These are phyloP conservation scores for Apamea crenata DNA, from an alignment of 2,888 invertebrate genomes.

Conservation along the genomic window DNA sequence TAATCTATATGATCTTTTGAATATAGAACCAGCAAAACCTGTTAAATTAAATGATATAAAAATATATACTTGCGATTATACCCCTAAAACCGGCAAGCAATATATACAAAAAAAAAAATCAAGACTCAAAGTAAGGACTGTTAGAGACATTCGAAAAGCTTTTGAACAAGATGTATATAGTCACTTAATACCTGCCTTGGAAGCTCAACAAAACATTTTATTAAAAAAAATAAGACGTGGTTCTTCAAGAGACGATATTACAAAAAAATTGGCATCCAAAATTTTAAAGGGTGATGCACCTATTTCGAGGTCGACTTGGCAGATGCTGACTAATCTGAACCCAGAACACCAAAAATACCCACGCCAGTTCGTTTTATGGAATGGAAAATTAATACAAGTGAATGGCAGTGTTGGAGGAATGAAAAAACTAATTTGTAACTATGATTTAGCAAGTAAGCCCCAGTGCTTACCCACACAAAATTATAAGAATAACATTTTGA, in stretches of 20 bases:
- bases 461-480: constrained; percentile 61
- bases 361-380: constrained; percentile 82
- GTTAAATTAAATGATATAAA: constrained; percentile 60
- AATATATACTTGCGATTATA: constrained; percentile 74
- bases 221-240: constrained; percentile 83
- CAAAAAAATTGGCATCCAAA: constrained; percentile 78
- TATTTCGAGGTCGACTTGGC: constrained; percentile 82
- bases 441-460: constrained; percentile 72
- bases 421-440: constrained; percentile 78
- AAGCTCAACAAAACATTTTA: constrained; percentile 79
- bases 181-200: constrained; percentile 77
- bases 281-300: constrained; percentile 79
- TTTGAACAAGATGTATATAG: constrained; percentile 82
- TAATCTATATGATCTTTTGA: constrained; percentile 79
- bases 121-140: constrained; percentile 83
- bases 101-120: constrained; percentile 82
- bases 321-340: constrained; percentile 86
- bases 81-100: constrained; percentile 78
- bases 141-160: constrained; percentile 80
- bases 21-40: constrained; percentile 76
- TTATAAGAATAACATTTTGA: constrained; percentile 50
- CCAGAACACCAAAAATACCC: constrained; percentile 75
- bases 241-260: constrained; percentile 76
- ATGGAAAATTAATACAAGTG: constrained; percentile 80
- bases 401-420: constrained; percentile 84